A percentile compares a stretch with the other conserved stretches of the same genome.
Evolutionary conservation across 2,888 invertebrate species (phyloP).

Genomic region (Chaetogeoica ovagalla): DNA sequence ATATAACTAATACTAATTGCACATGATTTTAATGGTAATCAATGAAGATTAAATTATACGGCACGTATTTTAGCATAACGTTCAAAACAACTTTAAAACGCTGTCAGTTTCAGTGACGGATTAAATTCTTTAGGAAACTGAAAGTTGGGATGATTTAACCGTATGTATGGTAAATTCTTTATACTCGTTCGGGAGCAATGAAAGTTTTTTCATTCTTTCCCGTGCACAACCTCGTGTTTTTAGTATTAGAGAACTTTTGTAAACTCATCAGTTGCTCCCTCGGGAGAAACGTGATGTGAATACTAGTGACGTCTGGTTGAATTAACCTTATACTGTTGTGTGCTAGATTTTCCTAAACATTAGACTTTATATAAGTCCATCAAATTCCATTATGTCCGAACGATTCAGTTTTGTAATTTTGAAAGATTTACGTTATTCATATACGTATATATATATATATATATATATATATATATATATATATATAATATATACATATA

Average conservation of each 20-base stretch:
- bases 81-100: slow-evolving; percentile 27
- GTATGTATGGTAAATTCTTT: slow-evolving; percentile 28
- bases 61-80: neutral
- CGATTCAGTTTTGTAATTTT: slow-evolving; percentile 35
- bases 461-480: no score
- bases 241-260: slow-evolving; percentile 46
- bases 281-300: slow-evolving; percentile 48
- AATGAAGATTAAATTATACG: neutral
- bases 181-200: neutral
- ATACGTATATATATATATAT: no score
- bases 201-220: slow-evolving; percentile 42
- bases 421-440: slow-evolving; percentile 37
- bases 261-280: slow-evolving; percentile 51
- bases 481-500: no score
- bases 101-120: slow-evolving; percentile 37
- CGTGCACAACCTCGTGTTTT: slow-evolving; percentile 28
- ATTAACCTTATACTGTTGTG: slow-evolving; percentile 27
- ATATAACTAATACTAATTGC: neutral
- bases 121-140: slow-evolving; percentile 34
- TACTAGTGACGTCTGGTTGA: slow-evolving; percentile 34
- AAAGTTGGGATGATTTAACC: slow-evolving; percentile 30
- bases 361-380: slow-evolving; percentile 36
- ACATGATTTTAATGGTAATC: neutral
- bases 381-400: slow-evolving; percentile 45
- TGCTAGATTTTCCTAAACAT: slow-evolving; percentile 31